These are phyloP conservation scores for Omphaloscelis lunosa DNA, from an alignment of 2,888 invertebrate species.

Conservation along the genomic window DNA sequence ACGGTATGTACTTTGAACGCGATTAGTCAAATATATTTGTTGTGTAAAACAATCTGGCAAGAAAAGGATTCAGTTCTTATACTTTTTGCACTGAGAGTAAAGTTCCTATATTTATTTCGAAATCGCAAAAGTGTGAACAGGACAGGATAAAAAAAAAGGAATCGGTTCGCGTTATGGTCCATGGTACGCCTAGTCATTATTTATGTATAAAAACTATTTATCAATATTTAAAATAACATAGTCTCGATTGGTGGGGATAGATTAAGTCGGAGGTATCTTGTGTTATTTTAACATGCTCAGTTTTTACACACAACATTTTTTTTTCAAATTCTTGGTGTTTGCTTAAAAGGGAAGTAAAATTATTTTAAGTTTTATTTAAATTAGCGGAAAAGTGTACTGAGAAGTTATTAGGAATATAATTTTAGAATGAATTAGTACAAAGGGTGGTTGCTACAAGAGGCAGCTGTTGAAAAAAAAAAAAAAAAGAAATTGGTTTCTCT, in stretches of 20 bases:
- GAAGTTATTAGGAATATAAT: constrained; percentile 66
- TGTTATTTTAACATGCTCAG: constrained; percentile 75
- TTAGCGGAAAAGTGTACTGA: constrained; percentile 72
- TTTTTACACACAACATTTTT: constrained; percentile 57
- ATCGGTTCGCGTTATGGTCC: constrained; percentile 83
- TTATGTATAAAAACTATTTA: constrained; percentile 84
- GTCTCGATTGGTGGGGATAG: constrained; percentile 79
- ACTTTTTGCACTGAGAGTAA: constrained; percentile 87
- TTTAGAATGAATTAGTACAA: constrained; percentile 83
- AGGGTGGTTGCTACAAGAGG: constrained; percentile 74
- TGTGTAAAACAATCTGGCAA: constrained; percentile 58
- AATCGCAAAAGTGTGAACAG: constrained; percentile 75
- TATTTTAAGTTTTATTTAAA: constrained; percentile 66
- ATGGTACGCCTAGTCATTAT: constrained; percentile 90
- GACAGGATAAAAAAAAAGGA: constrained; percentile 69
- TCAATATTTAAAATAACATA: constrained; percentile 81
- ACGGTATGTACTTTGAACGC: constrained; percentile 70
- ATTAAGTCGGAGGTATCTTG: constrained; percentile 72
- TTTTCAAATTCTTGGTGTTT: constrained; percentile 61
- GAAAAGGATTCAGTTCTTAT: constrained; percentile 70
- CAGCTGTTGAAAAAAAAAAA: constrained; percentile 72
- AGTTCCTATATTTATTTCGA: constrained; percentile 89
- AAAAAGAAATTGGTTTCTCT: constrained; percentile 80
- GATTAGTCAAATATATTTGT: constrained; percentile 70
- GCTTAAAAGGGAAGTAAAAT: constrained; percentile 56